A percentile compares a stretch with the other conserved stretches of the same genome.
Conservation (phyloP, 1,140 invertebrate genomes). For the Cherax quadricarinatus region DNA sequence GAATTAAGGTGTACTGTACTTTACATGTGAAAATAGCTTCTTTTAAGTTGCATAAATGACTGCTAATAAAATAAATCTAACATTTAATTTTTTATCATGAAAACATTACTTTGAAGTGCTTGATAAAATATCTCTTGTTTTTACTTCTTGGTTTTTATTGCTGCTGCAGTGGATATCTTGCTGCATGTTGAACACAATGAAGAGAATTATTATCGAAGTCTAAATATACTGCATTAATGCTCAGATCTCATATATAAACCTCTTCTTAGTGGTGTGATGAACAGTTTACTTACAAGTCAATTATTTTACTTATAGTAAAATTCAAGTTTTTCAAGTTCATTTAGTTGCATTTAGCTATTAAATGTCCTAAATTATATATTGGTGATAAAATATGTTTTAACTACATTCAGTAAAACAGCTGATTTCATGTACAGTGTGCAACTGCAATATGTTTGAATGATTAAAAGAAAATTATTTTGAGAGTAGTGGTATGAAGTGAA, state of each 20-base stretch:
- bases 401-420: background rate
- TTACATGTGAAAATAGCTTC: background rate
- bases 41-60: background rate
- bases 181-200: background rate
- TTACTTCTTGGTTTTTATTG: background rate
- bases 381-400: too few relatives aligned
- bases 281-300: background rate
- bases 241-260: background rate
- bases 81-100: background rate
- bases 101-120: background rate
- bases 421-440: background rate
- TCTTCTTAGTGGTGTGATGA: background rate
- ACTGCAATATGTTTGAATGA: background rate
- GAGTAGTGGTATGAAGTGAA: too few relatives aligned
- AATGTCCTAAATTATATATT: too few relatives aligned
- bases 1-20: background rate
- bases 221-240: background rate
- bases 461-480: too few relatives aligned
- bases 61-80: background rate
- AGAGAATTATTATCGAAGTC: background rate
- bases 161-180: background rate
- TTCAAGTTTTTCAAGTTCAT: too few relatives aligned
- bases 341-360: too few relatives aligned
- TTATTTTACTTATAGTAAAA: too few relatives aligned
- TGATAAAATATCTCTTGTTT: background rate